Conservation (phyloP, 2,888 invertebrate species). For the Drosophila quinaria region DNA sequence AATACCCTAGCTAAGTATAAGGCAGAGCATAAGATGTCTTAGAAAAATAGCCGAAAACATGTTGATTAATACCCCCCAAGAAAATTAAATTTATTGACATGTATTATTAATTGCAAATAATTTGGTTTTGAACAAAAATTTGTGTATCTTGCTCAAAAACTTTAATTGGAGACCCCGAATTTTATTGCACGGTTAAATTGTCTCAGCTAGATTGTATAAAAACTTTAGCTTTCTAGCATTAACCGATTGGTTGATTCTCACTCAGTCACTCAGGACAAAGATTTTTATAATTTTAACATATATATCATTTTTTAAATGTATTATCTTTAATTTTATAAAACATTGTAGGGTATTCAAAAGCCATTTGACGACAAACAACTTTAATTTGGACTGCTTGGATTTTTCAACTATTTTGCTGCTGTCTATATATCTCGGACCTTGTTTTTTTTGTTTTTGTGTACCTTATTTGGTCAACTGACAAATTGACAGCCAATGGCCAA, state of each 20-base stretch:
- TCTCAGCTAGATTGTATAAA: no score
- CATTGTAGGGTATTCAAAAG: constrained; percentile 8
- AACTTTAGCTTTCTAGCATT: no score
- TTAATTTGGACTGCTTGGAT: constrained; percentile 5
- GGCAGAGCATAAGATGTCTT: background rate
- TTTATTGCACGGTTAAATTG: no score
- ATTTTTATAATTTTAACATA: no score
- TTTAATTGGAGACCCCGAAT: no score
- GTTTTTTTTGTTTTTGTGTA: constrained; percentile 13
- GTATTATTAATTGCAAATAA: no score
- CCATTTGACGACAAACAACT: background rate
- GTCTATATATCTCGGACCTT: constrained; percentile 22
- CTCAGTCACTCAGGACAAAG: no score
- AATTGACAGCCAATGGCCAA: constrained; percentile 29
- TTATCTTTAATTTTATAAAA: background rate
- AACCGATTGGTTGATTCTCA: no score
- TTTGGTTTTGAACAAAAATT: no score
- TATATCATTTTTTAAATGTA: background rate
- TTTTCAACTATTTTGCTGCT: constrained; percentile 16
- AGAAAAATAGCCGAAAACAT: background rate
- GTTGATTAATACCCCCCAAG: background rate
- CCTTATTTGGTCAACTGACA: constrained; percentile 39
- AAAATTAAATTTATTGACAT: background rate
- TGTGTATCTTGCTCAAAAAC: no score
- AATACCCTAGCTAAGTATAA: constrained; percentile 7